A percentile compares a stretch with the other conserved stretches of the same genome.
phyloP scores from a whole-genome alignment of 2,113 vertebrate species.

The Odocoileus hemionus region DNA sequence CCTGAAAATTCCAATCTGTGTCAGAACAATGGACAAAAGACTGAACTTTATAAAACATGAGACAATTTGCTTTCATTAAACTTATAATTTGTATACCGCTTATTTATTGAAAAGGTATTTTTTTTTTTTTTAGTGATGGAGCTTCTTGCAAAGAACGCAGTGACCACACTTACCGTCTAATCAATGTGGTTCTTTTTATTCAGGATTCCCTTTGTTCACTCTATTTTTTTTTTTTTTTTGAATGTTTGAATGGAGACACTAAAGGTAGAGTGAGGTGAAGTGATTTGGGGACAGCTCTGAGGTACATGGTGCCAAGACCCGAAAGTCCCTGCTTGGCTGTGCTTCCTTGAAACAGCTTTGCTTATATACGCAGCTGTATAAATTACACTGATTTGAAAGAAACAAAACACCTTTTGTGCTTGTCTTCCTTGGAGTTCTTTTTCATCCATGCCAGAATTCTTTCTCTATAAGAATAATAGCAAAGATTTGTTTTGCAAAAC shows the following conservation, averaged over 20 bases:
- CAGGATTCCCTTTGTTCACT: background rate
- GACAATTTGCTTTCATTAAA: background rate
- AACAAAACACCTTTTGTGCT: slow-evolving; percentile 57
- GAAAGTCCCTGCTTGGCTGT: background rate
- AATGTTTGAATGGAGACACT: background rate
- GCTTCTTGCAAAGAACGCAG: background rate
- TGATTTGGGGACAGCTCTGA: background rate
- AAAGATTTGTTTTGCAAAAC: slow-evolving; percentile 48
- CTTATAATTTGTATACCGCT: background rate
- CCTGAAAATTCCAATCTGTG: background rate
- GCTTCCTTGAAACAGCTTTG: background rate
- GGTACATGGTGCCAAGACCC: background rate
- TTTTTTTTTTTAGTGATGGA: background rate
- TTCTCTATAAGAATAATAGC: slow-evolving; percentile 44
- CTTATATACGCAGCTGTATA: background rate
- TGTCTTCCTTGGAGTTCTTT: slow-evolving; percentile 35
- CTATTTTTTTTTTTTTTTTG: background rate
- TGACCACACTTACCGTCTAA: background rate
- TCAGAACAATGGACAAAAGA: background rate
- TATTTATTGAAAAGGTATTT: background rate
- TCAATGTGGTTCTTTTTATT: background rate
- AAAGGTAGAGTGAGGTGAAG: background rate
- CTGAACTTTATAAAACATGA: background rate
- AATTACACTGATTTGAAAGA: slow-evolving; percentile 44
- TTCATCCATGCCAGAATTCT: slow-evolving; percentile 33